A percentile compares a stretch with the other conserved stretches of the same genome.
Conservation (phyloP, 1,140 invertebrate genomes). For the Papilio dardanus region DNA sequence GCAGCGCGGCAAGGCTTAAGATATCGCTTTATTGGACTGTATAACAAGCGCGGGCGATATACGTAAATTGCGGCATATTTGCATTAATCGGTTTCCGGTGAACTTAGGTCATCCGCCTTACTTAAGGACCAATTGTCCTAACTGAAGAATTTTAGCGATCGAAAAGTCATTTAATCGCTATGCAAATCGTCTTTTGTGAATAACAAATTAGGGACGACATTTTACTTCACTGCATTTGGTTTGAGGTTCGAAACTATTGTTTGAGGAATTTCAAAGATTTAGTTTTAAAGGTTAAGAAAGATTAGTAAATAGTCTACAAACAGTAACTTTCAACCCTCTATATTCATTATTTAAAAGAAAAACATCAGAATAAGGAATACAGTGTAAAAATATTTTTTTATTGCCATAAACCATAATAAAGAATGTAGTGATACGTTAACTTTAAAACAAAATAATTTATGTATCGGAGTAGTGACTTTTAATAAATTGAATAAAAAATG, state of each 20-base stretch:
- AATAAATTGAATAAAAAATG: conserved; percentile 29
- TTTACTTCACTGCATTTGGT: neutral
- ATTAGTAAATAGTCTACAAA: neutral
- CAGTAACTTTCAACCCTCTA: neutral
- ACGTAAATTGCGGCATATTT: conserved; percentile 21
- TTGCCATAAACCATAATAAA: neutral
- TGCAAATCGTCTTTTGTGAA: neutral
- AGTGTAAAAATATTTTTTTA: neutral
- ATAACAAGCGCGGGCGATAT: neutral
- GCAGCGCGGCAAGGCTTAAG: neutral
- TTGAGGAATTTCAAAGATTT: neutral
- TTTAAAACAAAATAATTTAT: neutral
- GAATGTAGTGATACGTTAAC: neutral
- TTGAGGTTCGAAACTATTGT: no score
- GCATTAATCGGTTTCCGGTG: conserved; percentile 20
- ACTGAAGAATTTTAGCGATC: conserved; percentile 1
- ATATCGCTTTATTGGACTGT: neutral
- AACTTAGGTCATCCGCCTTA: conserved; percentile 24
- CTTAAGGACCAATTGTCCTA: neutral
- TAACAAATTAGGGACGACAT: neutral
- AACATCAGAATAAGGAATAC: neutral
- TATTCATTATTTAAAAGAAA: no score
- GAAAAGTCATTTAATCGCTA: neutral
- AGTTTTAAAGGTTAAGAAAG: neutral
- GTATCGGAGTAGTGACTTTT: neutral